Evolutionary conservation across 1,140 invertebrate species (phyloP).

Genomic region (Belonocnema kinseyi): DNA sequence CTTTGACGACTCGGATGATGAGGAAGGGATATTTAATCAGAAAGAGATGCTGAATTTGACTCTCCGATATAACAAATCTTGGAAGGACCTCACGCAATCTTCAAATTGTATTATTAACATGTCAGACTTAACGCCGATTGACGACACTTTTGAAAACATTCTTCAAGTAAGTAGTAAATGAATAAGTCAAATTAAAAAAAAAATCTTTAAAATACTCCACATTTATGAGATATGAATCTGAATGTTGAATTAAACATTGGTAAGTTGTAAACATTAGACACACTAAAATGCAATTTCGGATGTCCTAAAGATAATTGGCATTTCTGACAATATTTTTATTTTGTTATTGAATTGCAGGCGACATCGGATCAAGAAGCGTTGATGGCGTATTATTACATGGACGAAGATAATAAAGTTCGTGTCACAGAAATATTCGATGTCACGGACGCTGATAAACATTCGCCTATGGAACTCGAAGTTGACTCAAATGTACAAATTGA

Average conservation of each 20-base stretch:
- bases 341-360: slow-evolving; percentile 68
- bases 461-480: slow-evolving; percentile 69
- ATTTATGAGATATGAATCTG: too few species aligned
- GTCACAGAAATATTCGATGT: slow-evolving; percentile 93
- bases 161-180: slow-evolving; percentile 76
- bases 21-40: slow-evolving; percentile 64
- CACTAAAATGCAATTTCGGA: background rate
- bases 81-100: slow-evolving; percentile 60
- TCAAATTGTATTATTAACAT: slow-evolving; percentile 75
- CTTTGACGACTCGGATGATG: slow-evolving; percentile 66
- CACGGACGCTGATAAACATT: slow-evolving; percentile 80
- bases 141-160: slow-evolving; percentile 91
- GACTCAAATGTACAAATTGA: slow-evolving; percentile 75
- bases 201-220: too few species aligned
- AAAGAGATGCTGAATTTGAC: slow-evolving; percentile 82
- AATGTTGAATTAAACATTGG: slow-evolving; percentile 9
- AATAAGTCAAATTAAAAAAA: background rate
- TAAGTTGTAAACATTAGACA: slow-evolving; percentile 21
- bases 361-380: slow-evolving; percentile 90
- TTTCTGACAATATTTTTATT: background rate
- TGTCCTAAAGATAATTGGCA: too few species aligned
- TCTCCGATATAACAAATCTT: slow-evolving; percentile 79
- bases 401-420: slow-evolving; percentile 89
- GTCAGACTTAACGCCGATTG: slow-evolving; percentile 71
- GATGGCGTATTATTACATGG: slow-evolving; percentile 93